Evolutionary conservation across 2,888 invertebrate genomes (phyloP).

Genomic region (Trichopria drosophilae): DNA sequence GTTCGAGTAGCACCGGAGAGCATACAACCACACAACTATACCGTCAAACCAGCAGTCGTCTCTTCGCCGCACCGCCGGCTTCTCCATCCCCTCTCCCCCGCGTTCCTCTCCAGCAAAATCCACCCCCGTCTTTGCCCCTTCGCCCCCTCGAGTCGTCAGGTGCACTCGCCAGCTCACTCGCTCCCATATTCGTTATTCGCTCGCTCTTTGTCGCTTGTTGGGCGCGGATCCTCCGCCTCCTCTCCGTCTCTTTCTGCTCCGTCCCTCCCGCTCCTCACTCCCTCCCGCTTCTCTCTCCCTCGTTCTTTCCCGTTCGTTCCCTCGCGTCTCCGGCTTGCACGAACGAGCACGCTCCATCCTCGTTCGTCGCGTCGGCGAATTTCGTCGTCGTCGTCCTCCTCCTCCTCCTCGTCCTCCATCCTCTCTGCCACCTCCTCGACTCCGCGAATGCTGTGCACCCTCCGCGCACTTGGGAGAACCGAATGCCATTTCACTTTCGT

Average conservation of each 20-base stretch:
- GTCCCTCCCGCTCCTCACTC: slow-evolving; percentile 33
- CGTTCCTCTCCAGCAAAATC: slow-evolving; percentile 15
- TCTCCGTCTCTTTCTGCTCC: slow-evolving; percentile 24
- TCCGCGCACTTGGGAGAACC: slow-evolving; percentile 42
- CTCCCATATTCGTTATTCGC: slow-evolving; percentile 11
- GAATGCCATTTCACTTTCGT: slow-evolving; percentile 60
- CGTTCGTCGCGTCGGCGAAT: slow-evolving; percentile 53
- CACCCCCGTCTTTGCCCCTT: slow-evolving; percentile 24
- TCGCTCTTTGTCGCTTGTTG: slow-evolving; percentile 8
- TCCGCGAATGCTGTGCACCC: slow-evolving; percentile 51
- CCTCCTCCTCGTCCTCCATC: slow-evolving; percentile 29
- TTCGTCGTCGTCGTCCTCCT: slow-evolving; percentile 44
- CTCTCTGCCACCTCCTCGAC: slow-evolving; percentile 40
- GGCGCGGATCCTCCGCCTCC: slow-evolving; percentile 16
- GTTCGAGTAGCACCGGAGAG: slow-evolving; percentile 5
- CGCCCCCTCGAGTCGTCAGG: too few relatives aligned
- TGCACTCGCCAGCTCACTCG: slow-evolving; percentile 17
- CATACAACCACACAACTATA: too few relatives aligned
- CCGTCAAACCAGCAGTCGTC: too few relatives aligned
- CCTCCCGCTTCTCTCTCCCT: slow-evolving; percentile 33
- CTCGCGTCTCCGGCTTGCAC: slow-evolving; percentile 33
- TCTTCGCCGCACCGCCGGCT: slow-evolving; percentile 46
- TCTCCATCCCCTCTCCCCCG: slow-evolving; percentile 29
- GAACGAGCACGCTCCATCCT: slow-evolving; percentile 44
- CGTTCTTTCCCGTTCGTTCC: slow-evolving; percentile 20